Percentiles rank a stretch among this genome's conserved stretches.
phyloP scores from a whole-genome alignment of 2,888 invertebrate species.

The Drosophila fulvimacula region DNA sequence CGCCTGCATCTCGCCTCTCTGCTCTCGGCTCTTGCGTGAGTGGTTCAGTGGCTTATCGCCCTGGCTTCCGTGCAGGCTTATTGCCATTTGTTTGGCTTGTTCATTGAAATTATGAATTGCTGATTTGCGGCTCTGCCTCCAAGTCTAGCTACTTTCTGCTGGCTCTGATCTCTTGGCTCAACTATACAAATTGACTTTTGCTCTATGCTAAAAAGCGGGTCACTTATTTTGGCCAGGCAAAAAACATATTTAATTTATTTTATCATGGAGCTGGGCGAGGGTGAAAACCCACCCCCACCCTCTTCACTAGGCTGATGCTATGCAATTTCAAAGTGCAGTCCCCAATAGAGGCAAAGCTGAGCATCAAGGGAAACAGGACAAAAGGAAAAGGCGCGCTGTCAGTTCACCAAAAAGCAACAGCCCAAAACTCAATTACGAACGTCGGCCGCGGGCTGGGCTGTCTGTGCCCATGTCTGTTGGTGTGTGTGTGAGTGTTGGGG shows the following conservation, averaged over 20 bases:
- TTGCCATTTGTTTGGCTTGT: slow-evolving; percentile 22
- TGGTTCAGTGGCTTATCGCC: slow-evolving; percentile 30
- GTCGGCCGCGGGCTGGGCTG: slow-evolving; percentile 30
- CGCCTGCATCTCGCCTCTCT: slow-evolving; percentile 1
- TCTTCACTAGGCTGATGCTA: slow-evolving; percentile 18
- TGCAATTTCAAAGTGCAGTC: slow-evolving; percentile 40
- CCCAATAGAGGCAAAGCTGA: slow-evolving; percentile 34
- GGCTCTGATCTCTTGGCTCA: neutral
- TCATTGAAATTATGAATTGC: slow-evolving; percentile 16
- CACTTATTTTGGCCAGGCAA: neutral
- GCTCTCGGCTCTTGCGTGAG: neutral
- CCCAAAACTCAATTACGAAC: slow-evolving; percentile 72
- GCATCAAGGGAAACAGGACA: slow-evolving; percentile 33
- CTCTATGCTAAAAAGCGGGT: neutral
- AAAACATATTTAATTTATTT: neutral
- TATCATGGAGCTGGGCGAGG: slow-evolving; percentile 16
- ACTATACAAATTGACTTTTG: neutral
- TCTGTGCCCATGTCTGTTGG: neutral
- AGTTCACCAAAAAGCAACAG: slow-evolving; percentile 69
- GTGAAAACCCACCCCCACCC: slow-evolving; percentile 25
- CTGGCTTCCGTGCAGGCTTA: slow-evolving; percentile 2
- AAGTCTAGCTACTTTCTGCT: neutral
- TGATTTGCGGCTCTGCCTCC: neutral
- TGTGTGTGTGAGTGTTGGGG: slow-evolving; percentile 1
- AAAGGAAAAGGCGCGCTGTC: slow-evolving; percentile 35